A percentile compares a stretch with the other conserved stretches of the same genome.
These are phyloP conservation scores for Drosophila truncata DNA, from an alignment of 1,140 invertebrate genomes.

Conservation along the genomic window DNA sequence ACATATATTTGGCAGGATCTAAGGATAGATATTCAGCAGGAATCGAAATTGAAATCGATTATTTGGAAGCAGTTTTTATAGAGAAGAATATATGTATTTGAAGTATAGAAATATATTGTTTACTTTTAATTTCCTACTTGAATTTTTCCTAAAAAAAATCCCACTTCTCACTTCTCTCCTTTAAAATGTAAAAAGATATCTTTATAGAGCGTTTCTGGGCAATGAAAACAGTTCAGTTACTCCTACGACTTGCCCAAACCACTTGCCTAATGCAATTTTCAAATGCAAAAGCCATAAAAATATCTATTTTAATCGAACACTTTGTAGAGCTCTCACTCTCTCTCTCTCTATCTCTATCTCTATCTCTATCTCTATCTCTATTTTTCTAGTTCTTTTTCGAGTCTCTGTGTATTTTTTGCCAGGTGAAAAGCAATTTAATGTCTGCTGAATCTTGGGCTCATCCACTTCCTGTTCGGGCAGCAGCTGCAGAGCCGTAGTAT, in stretches of 20 bases:
- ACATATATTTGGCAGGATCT: not conserved
- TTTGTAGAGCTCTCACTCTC: conserved; percentile 31
- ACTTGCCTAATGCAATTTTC: conserved; percentile 58
- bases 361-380: not conserved
- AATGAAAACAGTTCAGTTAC: conserved; percentile 31
- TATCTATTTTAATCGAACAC: conserved; percentile 65
- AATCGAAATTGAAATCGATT: not conserved
- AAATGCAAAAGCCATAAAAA: conserved; percentile 64
- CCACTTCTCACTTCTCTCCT: no score
- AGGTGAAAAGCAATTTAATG: conserved; percentile 60
- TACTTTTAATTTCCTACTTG: conserved; percentile 3
- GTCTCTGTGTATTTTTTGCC: not conserved
- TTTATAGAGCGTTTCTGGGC: conserved; percentile 25
- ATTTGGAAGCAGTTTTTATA: not conserved
- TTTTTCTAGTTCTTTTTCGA: conserved; percentile 5
- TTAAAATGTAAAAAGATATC: conserved; percentile 4
- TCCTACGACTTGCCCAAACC: not conserved
- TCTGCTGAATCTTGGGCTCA: conserved; percentile 43
- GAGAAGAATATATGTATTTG: not conserved
- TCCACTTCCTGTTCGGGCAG: conserved; percentile 35
- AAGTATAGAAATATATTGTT: not conserved
- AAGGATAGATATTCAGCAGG: no score
- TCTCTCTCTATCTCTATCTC: no score
- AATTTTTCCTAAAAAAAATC: not conserved
- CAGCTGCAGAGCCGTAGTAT: conserved; percentile 31